Conservation (phyloP, 2,113 vertebrate genomes). For the Brachypodius melanocephalos region DNA sequence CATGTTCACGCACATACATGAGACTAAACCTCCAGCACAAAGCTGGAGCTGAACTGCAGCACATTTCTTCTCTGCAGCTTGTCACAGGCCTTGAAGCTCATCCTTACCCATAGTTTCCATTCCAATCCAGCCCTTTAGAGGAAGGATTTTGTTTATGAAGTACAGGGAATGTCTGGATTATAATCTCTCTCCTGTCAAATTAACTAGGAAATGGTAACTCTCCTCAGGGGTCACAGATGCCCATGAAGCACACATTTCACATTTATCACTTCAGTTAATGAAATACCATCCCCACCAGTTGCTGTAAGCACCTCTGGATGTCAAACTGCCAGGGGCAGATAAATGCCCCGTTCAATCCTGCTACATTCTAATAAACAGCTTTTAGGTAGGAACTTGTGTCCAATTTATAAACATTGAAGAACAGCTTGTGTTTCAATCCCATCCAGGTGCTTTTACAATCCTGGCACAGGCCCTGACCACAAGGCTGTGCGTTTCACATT, state of each 20-base stretch:
- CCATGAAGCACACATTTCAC: not conserved
- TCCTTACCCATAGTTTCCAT: not conserved
- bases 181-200: slow-evolving; percentile 37
- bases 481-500: not conserved
- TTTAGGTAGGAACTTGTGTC: slow-evolving; percentile 40
- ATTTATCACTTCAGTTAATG: slow-evolving; percentile 39
- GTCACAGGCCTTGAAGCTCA: not conserved
- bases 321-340: slow-evolving; percentile 25
- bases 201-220: not conserved
- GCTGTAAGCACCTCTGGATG: slow-evolving; percentile 40
- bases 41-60: not conserved
- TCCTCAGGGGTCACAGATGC: not conserved
- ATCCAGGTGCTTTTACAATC: slow-evolving; percentile 48
- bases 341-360: slow-evolving; percentile 1
- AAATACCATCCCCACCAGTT: not conserved
- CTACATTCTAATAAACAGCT: slow-evolving; percentile 39
- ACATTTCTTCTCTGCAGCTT: not conserved
- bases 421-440: slow-evolving; percentile 36
- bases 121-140: not conserved
- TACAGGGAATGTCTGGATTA: slow-evolving; percentile 19
- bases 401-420: slow-evolving; percentile 32
- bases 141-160: slow-evolving; percentile 30
- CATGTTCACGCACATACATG: not conserved
- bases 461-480: slow-evolving; percentile 52
- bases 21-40: not conserved